These are phyloP conservation scores for Zaprionus obscuricornis DNA, from an alignment of 2,888 invertebrate genomes.

Conservation along the genomic window DNA sequence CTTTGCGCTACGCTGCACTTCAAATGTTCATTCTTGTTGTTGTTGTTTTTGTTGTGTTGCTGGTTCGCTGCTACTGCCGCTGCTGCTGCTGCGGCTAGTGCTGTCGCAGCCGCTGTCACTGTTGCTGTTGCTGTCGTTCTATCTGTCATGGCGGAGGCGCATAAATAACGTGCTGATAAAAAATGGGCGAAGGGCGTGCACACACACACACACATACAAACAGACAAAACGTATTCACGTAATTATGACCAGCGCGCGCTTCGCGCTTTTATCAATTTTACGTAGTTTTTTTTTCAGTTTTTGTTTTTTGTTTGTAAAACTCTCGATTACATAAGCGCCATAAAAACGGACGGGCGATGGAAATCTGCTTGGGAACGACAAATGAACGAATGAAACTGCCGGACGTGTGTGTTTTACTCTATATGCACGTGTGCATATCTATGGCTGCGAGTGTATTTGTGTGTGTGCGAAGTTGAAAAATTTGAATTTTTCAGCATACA, in stretches of 20 bases:
- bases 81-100: constrained; percentile 2
- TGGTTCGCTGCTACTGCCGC: no score
- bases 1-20: constrained; percentile 76
- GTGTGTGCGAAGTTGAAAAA: constrained; percentile 65
- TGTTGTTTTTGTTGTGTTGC: no score
- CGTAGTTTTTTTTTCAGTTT: constrained; percentile 34
- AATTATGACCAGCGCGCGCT: constrained; percentile 59
- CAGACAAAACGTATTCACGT: constrained; percentile 52
- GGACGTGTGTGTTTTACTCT: constrained; percentile 23
- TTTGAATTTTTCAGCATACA: constrained; percentile 55
- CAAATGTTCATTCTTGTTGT: constrained; percentile 58
- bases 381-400: constrained; percentile 22
- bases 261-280: constrained; percentile 63
- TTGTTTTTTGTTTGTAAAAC: constrained; percentile 35
- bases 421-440: background rate
- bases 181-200: constrained; percentile 71
- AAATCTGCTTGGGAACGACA: constrained; percentile 60
- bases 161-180: constrained; percentile 72
- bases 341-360: constrained; percentile 36
- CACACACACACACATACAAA: constrained; percentile 13
- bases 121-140: constrained; percentile 38
- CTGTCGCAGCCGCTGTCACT: constrained; percentile 2
- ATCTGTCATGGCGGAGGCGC: constrained; percentile 62
- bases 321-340: constrained; percentile 62
- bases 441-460: constrained; percentile 20